These are phyloP conservation scores for Tetramorium bicarinatum DNA, from an alignment of 2,888 invertebrate species.

Conservation along the genomic window DNA sequence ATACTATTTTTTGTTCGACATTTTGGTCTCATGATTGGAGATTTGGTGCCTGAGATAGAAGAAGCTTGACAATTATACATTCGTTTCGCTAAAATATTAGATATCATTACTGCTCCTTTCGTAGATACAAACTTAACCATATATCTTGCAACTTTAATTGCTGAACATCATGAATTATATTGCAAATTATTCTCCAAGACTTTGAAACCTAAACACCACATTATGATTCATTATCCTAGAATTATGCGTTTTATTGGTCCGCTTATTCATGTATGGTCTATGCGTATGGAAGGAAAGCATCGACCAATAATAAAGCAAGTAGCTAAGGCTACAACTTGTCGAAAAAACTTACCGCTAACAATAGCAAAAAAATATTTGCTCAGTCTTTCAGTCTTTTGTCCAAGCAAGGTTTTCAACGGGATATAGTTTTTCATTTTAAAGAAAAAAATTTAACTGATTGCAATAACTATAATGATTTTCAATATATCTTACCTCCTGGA, in stretches of 20 bases:
- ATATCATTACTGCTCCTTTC: background rate
- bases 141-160: conserved; percentile 28
- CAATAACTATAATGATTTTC: conserved; percentile 48
- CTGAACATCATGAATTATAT: conserved; percentile 24
- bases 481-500: conserved; percentile 36
- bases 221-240: conserved; percentile 60
- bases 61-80: conserved; percentile 50
- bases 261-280: conserved; percentile 58
- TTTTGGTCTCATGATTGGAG: conserved; percentile 42
- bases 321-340: conserved; percentile 30
- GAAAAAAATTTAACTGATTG: conserved; percentile 27
- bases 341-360: conserved; percentile 43
- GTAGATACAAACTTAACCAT: conserved; percentile 48
- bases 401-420: conserved; percentile 33
- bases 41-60: conserved; percentile 54
- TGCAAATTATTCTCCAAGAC: conserved; percentile 46
- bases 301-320: conserved; percentile 32
- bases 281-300: conserved; percentile 68
- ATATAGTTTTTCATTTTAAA: conserved; percentile 8
- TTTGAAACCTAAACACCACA: conserved; percentile 63
- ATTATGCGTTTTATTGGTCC: conserved; percentile 53
- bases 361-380: conserved; percentile 35
- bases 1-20: conserved; percentile 47
- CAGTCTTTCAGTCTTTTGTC: conserved; percentile 28
- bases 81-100: conserved; percentile 35